Conservation (phyloP, 2,113 vertebrate species). For the Elephantulus edwardii region DNA sequence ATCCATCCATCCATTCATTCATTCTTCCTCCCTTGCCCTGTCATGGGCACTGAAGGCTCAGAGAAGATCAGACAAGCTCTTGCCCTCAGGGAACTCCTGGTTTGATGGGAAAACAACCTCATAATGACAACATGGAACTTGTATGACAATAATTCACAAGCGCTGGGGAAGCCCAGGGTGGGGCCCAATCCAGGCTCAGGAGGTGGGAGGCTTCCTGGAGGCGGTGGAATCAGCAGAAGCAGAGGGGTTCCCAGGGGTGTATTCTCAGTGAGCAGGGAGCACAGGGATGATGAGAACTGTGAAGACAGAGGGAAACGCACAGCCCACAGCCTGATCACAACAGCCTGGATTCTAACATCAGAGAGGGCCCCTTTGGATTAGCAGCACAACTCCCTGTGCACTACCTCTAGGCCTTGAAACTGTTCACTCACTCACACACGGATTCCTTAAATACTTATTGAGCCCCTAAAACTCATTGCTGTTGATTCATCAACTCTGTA, state of each 20-base stretch:
- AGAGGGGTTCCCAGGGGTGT: not conserved
- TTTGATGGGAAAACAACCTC: not conserved
- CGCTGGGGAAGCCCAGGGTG: not conserved
- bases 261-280: not conserved
- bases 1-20: not conserved
- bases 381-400: not conserved
- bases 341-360: too few relatives aligned
- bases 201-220: not conserved
- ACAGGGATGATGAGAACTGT: not conserved
- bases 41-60: not conserved
- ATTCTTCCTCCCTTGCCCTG: not conserved
- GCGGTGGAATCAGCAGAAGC: not conserved
- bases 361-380: not conserved
- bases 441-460: not conserved
- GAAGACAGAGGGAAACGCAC: not conserved
- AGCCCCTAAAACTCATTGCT: not conserved
- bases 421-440: not conserved
- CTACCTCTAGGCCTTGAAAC: too few relatives aligned
- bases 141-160: not conserved
- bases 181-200: not conserved
- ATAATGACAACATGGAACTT: constrained; percentile 34
- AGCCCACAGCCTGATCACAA: not conserved
- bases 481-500: too few relatives aligned
- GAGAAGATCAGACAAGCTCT: not conserved
- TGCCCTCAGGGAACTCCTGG: not conserved